Percentiles rank a stretch among this genome's conserved stretches.
Conservation (phyloP, 2,888 invertebrate species). For the Lithophane ornitopus region DNA sequence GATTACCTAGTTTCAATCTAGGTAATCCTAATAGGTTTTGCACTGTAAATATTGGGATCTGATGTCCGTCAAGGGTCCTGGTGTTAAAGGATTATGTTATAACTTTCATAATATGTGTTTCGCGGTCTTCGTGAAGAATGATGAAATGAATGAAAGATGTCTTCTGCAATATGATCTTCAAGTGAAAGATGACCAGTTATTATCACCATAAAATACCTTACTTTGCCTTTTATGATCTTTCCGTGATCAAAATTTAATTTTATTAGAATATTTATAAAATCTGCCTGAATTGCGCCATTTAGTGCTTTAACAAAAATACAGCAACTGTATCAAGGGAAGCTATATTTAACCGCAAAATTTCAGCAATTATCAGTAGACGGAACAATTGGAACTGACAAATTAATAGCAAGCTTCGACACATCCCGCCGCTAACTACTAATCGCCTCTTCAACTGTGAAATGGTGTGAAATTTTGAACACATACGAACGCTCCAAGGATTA, state of each 20-base stretch:
- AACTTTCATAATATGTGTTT: too few species aligned
- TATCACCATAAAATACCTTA: not conserved
- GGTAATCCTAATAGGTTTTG: constrained; percentile 54
- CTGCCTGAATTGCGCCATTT: not conserved
- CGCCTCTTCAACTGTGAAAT: constrained; percentile 81
- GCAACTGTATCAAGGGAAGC: constrained; percentile 56
- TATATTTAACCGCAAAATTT: constrained; percentile 73
- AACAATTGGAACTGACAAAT: constrained; percentile 83
- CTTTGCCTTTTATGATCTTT: not conserved
- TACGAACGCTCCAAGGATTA: constrained; percentile 52
- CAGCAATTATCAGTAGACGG: constrained; percentile 77
- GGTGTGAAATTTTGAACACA: constrained; percentile 78
- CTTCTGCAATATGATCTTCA: not conserved
- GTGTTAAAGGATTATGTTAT: constrained; percentile 2
- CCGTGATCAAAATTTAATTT: not conserved
- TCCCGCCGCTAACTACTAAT: constrained; percentile 76
- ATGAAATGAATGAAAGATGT: not conserved
- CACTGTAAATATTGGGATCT: constrained; percentile 20
- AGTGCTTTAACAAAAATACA: constrained; percentile 6
- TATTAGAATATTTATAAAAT: not conserved
- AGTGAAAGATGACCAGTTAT: not conserved
- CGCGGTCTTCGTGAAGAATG: too few species aligned
- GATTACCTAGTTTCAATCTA: constrained; percentile 63
- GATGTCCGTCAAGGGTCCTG: constrained; percentile 6
- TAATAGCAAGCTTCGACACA: constrained; percentile 79